These are phyloP conservation scores for Dorcus hopei DNA, from an alignment of 2,888 invertebrate species.

Conservation along the genomic window DNA sequence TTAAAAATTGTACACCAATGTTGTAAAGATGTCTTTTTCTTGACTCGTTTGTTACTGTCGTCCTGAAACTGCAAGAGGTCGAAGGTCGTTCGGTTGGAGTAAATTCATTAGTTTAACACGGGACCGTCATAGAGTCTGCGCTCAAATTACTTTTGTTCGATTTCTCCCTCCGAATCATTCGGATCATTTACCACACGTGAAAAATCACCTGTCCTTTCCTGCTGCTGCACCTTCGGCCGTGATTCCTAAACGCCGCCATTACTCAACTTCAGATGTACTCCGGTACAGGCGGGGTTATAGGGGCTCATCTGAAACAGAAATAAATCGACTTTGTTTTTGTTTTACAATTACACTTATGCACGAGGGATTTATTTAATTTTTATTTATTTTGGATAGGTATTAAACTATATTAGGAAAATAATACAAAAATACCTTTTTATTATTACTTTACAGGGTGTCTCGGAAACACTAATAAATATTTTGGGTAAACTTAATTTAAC, in stretches of 20 bases:
- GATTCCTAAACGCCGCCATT: constrained; percentile 35
- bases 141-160: constrained; percentile 27
- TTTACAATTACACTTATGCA: no score
- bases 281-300: no score
- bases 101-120: constrained; percentile 27
- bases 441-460: no score
- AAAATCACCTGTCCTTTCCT: constrained; percentile 35
- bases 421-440: no score
- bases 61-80: no score
- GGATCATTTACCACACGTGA: constrained; percentile 37
- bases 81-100: constrained; percentile 5
- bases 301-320: no score
- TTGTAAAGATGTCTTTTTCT: not conserved
- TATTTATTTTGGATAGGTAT: no score
- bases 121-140: constrained; percentile 23
- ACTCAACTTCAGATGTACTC: constrained; percentile 16
- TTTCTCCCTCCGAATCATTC: constrained; percentile 34
- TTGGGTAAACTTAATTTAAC: no score
- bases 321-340: no score
- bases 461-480: no score
- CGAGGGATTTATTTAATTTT: no score
- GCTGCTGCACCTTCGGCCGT: constrained; percentile 24
- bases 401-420: no score
- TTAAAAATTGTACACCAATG: not conserved
- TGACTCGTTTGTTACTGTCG: not conserved